Conservation (phyloP, 2,888 invertebrate species). For the Pseudococcus longispinus region DNA sequence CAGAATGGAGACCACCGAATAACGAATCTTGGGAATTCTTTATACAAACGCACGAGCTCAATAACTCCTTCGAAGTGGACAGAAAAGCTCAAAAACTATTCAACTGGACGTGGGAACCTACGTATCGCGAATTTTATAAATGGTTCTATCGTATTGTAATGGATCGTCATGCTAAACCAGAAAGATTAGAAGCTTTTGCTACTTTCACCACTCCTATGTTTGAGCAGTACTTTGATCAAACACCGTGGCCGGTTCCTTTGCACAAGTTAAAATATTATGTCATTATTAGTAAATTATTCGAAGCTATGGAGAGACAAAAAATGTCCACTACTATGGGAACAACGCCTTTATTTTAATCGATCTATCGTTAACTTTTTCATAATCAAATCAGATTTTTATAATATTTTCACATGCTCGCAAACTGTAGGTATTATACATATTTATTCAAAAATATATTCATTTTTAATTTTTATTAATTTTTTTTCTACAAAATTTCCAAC, state of each 20-base stretch:
- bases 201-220: neutral
- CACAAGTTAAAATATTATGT: conserved; percentile 9
- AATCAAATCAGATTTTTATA: no score
- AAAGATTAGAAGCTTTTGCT: neutral
- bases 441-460: no score
- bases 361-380: neutral
- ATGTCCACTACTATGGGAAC: neutral
- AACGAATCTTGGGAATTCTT: neutral
- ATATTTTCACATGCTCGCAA: no score
- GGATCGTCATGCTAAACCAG: neutral
- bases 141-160: conserved; percentile 11
- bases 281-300: conserved; percentile 22
- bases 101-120: conserved; percentile 6
- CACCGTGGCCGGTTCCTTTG: neutral
- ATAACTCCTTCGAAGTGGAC: conserved; percentile 14
- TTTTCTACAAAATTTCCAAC: no score
- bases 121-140: conserved; percentile 11
- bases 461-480: no score
- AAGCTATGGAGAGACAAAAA: conserved; percentile 6
- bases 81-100: neutral
- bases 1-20: neutral
- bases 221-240: neutral
- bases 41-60: neutral
- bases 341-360: neutral
- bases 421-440: no score